These are phyloP conservation scores for Trachymyrmex cornetzi DNA, from an alignment of 1,140 invertebrate species.

Conservation along the genomic window DNA sequence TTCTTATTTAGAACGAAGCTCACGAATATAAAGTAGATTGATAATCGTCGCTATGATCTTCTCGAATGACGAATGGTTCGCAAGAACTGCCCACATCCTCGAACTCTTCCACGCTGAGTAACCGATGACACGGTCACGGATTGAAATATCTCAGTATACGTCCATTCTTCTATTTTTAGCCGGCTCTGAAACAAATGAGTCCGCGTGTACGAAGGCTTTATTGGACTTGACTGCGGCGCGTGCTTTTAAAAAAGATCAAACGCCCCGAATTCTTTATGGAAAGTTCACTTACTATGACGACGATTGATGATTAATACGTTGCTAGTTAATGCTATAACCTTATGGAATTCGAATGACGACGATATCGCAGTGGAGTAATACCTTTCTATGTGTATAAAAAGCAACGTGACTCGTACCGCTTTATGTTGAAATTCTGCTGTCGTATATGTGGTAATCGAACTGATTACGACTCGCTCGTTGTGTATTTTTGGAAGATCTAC, in stretches of 20 bases:
- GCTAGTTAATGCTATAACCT: constrained; percentile 53
- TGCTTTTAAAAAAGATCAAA: constrained; percentile 42
- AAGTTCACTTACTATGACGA: not conserved
- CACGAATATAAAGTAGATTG: constrained; percentile 44
- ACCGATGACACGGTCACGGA: constrained; percentile 57
- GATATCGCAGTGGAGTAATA: constrained; percentile 32
- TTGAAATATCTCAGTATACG: constrained; percentile 47
- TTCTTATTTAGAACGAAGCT: constrained; percentile 51
- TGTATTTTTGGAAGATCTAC: constrained; percentile 43
- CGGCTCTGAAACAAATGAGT: constrained; percentile 32
- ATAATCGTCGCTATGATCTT: constrained; percentile 26
- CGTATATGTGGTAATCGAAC: not conserved
- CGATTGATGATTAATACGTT: constrained; percentile 35
- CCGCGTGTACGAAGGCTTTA: constrained; percentile 45
- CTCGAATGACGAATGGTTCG: constrained; percentile 56
- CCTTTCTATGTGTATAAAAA: not conserved
- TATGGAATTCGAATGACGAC: constrained; percentile 21
- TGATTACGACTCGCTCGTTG: constrained; percentile 35
- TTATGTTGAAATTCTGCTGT: constrained; percentile 19
- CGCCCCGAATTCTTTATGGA: constrained; percentile 33
- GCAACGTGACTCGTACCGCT: constrained; percentile 16
- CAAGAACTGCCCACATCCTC: constrained; percentile 60
- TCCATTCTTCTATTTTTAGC: constrained; percentile 44
- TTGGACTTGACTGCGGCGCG: constrained; percentile 29
- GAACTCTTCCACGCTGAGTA: constrained; percentile 57